phyloP scores from a whole-genome alignment of 1,140 invertebrate species.

The Tigriopus japonicus region DNA sequence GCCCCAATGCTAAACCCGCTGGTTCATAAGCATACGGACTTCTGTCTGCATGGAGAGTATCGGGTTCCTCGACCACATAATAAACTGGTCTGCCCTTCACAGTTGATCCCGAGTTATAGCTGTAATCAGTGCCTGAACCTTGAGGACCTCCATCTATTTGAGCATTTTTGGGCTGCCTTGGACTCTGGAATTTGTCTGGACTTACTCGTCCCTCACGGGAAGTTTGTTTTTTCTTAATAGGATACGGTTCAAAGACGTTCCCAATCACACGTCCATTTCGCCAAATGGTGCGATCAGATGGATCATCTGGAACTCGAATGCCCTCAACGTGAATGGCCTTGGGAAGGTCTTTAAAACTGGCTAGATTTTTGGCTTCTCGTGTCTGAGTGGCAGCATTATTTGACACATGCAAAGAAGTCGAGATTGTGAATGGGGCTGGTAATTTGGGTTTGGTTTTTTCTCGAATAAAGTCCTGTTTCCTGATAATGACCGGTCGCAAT shows the following conservation, averaged over 20 bases:
- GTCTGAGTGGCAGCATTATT: neutral
- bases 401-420: neutral
- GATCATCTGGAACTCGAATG: conserved; percentile 1
- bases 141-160: neutral
- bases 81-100: neutral
- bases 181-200: neutral
- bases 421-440: conserved; percentile 1
- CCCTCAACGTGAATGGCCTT: neutral
- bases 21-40: conserved; percentile 5
- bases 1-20: neutral
- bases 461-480: too few species aligned
- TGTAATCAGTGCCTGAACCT: neutral
- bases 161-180: neutral
- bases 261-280: conserved; percentile 5
- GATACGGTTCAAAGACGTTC: neutral
- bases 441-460: neutral
- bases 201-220: neutral
- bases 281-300: conserved; percentile 1
- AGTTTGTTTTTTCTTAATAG: too few species aligned
- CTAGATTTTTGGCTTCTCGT: neutral
- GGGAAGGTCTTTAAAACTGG: neutral
- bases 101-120: neutral
- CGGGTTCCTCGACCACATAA: conserved; percentile 8
- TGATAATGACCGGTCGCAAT: too few species aligned
- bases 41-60: conserved; percentile 1